Percentiles rank a stretch among this genome's conserved stretches.
Conservation (phyloP, 1,140 invertebrate genomes). For the Holotrichia oblita region DNA sequence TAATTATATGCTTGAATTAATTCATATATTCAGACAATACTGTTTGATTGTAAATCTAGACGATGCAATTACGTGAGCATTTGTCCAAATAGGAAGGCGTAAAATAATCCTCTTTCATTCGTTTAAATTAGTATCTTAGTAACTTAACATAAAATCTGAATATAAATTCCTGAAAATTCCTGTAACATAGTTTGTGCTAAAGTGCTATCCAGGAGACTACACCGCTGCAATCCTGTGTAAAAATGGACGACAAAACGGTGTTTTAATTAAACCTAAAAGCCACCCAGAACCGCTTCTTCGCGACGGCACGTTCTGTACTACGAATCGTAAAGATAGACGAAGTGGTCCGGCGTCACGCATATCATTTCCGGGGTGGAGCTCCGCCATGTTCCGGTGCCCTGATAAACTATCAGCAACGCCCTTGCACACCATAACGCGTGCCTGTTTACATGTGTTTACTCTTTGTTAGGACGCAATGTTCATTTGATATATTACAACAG, state of each 20-base stretch:
- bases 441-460: conserved; percentile 35
- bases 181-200: too few relatives aligned
- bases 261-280: neutral
- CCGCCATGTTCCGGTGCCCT: conserved; percentile 42
- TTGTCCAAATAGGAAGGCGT: too few relatives aligned
- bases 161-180: too few relatives aligned
- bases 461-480: conserved; percentile 18
- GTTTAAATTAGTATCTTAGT: too few relatives aligned
- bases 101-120: too few relatives aligned
- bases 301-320: neutral
- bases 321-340: neutral
- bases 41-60: too few relatives aligned
- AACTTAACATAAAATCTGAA: too few relatives aligned
- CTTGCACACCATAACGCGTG: conserved; percentile 40
- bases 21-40: too few relatives aligned
- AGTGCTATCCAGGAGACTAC: too few relatives aligned
- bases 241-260: neutral
- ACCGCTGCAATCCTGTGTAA: neutral
- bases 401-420: conserved; percentile 44
- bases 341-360: conserved; percentile 40
- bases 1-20: too few relatives aligned
- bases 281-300: neutral
- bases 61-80: too few relatives aligned
- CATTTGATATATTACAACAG: conserved; percentile 34
- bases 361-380: conserved; percentile 43